Base-by-base conservation (phyloP, 2,888 invertebrate species). In the Stenodema calcarata region DNA sequence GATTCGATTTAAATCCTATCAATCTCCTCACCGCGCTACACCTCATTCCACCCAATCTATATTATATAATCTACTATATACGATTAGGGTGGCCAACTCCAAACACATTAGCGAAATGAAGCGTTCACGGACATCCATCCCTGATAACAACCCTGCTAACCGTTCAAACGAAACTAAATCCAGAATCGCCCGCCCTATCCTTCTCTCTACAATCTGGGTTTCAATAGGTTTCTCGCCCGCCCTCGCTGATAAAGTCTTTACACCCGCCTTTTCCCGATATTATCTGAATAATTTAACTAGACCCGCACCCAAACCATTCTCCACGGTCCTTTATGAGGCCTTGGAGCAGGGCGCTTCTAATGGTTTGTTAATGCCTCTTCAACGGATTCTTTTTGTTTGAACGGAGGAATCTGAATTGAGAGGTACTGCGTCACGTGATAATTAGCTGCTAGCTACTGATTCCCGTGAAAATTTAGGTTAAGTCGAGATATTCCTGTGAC, bases 331-430 rank as follows among this genome's bases (percentile, higher is more conserved):
- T 50, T 50, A 50, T 50, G n/a, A 50, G 50, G 50, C n/a, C n/a
- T 14, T 50, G 50, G 50, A 50, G 47, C 16, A n/a, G 50, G 50
- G 50, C n/a, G n/a, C n/a, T 76, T 76, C 75, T 76, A 76, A 76
- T 76, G 75, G 75, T 76, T 76, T 76, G 75, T 76, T 76, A 76
- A 76, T 76, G 41, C 35, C 50, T 76, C 41, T 9, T 18, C 35
- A n/a, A 35, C 4, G 75, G 41, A 76, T 30, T 76, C 75, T 41
- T 76, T n/a, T 76, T 76, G 75, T 76, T 70, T 70, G 35, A 35
- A 35, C 35, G 35, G 35, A 7, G 7, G 35, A 7, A 7, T 35
- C 35, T 35, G 35, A 7, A 35, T 35, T 35, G 35, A 35, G 35
- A 35, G 35, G 4, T 4, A 7, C 4, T 2, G 35, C 35, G 35